phyloP scores from a whole-genome alignment of 2,888 invertebrate genomes.

The Diabrotica balteata region DNA sequence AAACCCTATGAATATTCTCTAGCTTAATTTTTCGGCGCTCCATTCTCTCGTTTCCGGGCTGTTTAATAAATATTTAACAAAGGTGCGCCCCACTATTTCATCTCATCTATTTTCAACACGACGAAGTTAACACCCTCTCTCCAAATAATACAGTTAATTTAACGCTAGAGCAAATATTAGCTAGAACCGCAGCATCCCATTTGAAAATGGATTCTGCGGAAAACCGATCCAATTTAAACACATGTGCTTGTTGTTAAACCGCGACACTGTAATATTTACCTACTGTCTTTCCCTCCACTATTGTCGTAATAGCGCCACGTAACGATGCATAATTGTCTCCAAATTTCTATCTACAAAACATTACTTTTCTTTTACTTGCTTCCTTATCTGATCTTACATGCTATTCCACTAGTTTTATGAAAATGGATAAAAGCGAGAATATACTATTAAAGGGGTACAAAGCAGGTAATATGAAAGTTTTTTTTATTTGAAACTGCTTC shows the following conservation, averaged over 20 bases:
- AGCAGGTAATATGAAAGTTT: too few relatives aligned
- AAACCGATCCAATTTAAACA: slow-evolving; percentile 45
- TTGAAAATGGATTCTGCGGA: slow-evolving; percentile 43
- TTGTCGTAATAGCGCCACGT: neutral
- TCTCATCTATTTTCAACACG: slow-evolving; percentile 12
- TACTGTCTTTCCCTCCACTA: neutral
- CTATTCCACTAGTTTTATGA: too few relatives aligned
- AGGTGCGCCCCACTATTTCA: slow-evolving; percentile 3
- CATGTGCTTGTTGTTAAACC: slow-evolving; percentile 36
- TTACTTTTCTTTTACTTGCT: too few relatives aligned
- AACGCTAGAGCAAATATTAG: slow-evolving; percentile 32
- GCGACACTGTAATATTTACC: slow-evolving; percentile 11
- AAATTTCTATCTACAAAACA: too few relatives aligned
- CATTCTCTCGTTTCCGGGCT: too few relatives aligned
- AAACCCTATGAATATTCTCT: too few relatives aligned
- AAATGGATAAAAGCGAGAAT: too few relatives aligned
- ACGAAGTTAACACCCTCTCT: slow-evolving; percentile 15
- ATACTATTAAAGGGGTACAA: too few relatives aligned
- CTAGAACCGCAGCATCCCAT: slow-evolving; percentile 39
- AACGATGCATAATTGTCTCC: neutral
- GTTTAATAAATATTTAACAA: slow-evolving; percentile 4
- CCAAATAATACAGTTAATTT: slow-evolving; percentile 31
- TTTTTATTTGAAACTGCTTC: too few relatives aligned
- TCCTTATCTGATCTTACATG: too few relatives aligned
- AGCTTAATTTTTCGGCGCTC: too few relatives aligned